Evolutionary conservation across 2,797 vertebrate species (phyloP).

Genomic region (Sebastes hubbsi): DNA sequence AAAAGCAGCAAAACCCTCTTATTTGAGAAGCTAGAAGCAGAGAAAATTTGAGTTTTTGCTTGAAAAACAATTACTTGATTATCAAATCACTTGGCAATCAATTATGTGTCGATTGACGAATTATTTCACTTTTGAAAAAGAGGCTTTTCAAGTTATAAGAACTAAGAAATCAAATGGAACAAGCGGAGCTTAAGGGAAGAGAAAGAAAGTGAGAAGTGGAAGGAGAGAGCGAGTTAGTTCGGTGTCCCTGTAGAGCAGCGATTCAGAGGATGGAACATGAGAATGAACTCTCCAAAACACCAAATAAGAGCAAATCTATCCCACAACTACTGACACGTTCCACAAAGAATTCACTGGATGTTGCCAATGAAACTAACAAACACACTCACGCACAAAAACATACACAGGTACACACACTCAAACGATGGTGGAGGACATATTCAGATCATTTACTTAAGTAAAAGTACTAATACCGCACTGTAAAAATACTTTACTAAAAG

Average conservation of each 20-base stretch:
- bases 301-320: slow-evolving; percentile 42
- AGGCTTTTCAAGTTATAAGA: background rate
- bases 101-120: too few relatives aligned
- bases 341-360: slow-evolving; percentile 20
- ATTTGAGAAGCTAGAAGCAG: background rate
- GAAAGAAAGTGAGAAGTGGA: background rate
- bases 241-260: background rate
- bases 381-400: background rate
- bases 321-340: slow-evolving; percentile 1
- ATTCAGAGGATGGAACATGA: slow-evolving; percentile 1
- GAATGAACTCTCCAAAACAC: slow-evolving; percentile 16
- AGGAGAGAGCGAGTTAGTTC: background rate
- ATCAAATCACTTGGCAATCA: background rate
- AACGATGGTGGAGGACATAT: background rate
- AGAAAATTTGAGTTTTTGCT: too few relatives aligned
- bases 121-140: background rate
- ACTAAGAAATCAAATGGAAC: background rate
- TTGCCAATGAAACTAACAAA: background rate
- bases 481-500: too few relatives aligned
- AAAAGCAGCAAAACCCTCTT: background rate
- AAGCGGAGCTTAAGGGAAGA: background rate
- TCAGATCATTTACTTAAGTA: background rate
- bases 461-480: background rate
- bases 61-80: background rate
- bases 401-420: too few relatives aligned